A percentile compares a stretch with the other conserved stretches of the same genome.
Evolutionary conservation across 2,797 vertebrate genomes (phyloP).

Genomic region (Rhadinocentrus ornatus): DNA sequence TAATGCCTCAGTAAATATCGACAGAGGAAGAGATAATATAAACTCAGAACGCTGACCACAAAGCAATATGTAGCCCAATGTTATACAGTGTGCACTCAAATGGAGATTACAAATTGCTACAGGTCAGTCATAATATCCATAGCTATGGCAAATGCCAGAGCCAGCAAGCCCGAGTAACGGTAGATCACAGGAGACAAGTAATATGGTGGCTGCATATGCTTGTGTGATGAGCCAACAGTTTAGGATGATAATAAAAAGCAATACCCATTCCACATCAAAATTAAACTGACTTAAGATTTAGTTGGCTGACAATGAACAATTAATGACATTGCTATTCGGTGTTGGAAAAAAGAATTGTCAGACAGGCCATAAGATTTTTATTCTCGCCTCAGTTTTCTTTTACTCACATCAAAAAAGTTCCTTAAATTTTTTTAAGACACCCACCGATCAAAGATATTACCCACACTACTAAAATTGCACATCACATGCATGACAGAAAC

Average conservation of each 20-base stretch:
- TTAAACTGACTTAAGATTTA: conserved; percentile 20
- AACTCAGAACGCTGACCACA: conserved; percentile 65
- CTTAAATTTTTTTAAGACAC: conserved; percentile 33
- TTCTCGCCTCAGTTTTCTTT: background rate
- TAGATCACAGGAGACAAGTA: conserved; percentile 72
- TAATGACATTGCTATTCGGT: conserved; percentile 32
- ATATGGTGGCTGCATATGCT: conserved; percentile 55
- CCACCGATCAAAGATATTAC: conserved; percentile 52
- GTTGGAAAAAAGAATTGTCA: conserved; percentile 21
- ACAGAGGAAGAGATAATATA: conserved; percentile 74
- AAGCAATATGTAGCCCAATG: conserved; percentile 61
- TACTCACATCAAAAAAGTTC: conserved; percentile 17
- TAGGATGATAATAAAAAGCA: conserved; percentile 9
- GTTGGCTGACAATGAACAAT: conserved; percentile 30
- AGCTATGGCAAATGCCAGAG: conserved; percentile 59
- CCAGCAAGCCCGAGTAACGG: conserved; percentile 62
- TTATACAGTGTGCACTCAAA: conserved; percentile 50
- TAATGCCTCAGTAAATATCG: conserved; percentile 81
- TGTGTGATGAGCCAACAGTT: conserved; percentile 67
- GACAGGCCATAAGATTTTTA: background rate
- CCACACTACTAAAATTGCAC: conserved; percentile 34
- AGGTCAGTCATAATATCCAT: conserved; percentile 74
- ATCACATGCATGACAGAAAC: conserved; percentile 36
- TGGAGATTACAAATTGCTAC: conserved; percentile 64
- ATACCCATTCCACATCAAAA: conserved; percentile 34